Evolutionary conservation across 2,797 vertebrate species (phyloP).

Genomic region (Danio kyathit): DNA sequence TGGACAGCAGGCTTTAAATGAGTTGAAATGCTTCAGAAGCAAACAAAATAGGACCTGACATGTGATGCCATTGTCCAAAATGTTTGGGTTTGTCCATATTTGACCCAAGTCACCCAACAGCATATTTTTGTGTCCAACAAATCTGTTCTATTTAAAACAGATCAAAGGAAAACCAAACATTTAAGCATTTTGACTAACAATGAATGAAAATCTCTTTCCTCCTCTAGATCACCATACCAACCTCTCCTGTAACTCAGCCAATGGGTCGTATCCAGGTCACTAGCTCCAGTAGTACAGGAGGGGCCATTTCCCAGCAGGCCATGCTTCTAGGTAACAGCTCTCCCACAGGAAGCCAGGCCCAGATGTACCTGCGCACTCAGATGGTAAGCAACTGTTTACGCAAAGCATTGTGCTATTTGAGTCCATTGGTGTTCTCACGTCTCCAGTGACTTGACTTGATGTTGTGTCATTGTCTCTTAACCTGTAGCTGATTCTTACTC

Average conservation of each 20-base stretch:
- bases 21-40: no score
- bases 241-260: conserved; percentile 87
- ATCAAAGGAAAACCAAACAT: not conserved
- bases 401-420: not conserved
- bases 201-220: not conserved
- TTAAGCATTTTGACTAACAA: not conserved
- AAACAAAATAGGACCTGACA: no score
- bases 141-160: not conserved
- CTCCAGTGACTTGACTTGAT: conserved; percentile 16
- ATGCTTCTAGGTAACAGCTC: conserved; percentile 91
- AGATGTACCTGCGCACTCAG: conserved; percentile 95
- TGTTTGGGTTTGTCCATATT: no score
- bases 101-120: no score
- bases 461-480: conserved; percentile 1
- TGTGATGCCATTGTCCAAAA: no score
- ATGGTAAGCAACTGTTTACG: conserved; percentile 81
- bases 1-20: no score
- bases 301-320: conserved; percentile 88
- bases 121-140: not conserved
- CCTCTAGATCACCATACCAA: conserved; percentile 88
- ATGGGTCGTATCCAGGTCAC: conserved; percentile 88
- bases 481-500: conserved; percentile 91
- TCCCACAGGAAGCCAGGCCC: conserved; percentile 91
- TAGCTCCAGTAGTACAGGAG: conserved; percentile 84
- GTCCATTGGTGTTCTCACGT: conserved; percentile 2